Conservation (phyloP, 92 coral and sea anemone genomes). For the Actinostola sp. region DNA sequence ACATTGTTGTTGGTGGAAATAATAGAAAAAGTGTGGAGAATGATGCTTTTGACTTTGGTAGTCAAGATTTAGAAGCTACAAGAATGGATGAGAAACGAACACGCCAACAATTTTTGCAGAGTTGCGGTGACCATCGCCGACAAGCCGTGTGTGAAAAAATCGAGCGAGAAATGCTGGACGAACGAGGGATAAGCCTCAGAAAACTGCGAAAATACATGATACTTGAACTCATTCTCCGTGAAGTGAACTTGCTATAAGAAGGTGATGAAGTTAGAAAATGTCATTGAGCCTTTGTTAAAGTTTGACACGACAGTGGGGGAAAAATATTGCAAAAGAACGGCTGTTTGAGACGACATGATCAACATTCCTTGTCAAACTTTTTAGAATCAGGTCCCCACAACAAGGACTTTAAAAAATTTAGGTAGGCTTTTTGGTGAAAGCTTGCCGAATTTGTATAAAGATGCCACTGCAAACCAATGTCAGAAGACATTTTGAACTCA, state of each 20-base stretch:
- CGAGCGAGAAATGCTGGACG: slow-evolving; percentile 51
- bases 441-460: too few species aligned
- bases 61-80: slow-evolving; percentile 13
- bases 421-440: too few species aligned
- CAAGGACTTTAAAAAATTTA: too few species aligned
- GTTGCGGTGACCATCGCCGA: slow-evolving; percentile 49
- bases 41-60: background rate
- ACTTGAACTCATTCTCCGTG: slow-evolving; percentile 41
- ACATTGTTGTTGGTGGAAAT: background rate
- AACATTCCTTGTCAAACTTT: too few species aligned
- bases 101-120: slow-evolving; percentile 15
- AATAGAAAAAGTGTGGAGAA: slow-evolving; percentile 8
- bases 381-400: too few species aligned
- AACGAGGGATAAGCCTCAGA: slow-evolving; percentile 58
- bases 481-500: too few species aligned
- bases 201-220: slow-evolving; percentile 60
- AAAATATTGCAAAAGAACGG: too few species aligned
- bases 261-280: background rate
- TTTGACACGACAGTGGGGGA: too few species aligned
- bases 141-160: slow-evolving; percentile 70
- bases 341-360: too few species aligned
- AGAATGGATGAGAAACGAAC: slow-evolving; percentile 10
- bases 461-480: too few species aligned
- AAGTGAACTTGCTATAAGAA: slow-evolving; percentile 46
- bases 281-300: background rate